Percentiles rank a stretch among this genome's conserved stretches.
Evolutionary conservation across 2,888 invertebrate species (phyloP).

Genomic region (Ditylenchus weischeri): DNA sequence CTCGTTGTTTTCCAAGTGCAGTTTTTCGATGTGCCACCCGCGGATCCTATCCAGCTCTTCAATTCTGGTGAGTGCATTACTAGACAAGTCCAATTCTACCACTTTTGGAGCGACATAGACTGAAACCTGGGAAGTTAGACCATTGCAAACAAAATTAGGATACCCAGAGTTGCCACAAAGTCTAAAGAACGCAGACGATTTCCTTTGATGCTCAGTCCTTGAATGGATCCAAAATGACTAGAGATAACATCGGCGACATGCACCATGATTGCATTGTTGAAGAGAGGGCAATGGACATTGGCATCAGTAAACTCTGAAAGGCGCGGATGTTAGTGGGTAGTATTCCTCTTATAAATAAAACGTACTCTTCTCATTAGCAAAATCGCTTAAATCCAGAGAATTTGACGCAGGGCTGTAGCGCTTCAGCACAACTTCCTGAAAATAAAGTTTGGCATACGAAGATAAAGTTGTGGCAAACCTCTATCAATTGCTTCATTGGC

Average conservation of each 20-base stretch:
- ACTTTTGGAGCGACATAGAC: conserved; percentile 46
- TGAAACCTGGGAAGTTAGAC: too few species aligned
- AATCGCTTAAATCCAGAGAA: conserved; percentile 48
- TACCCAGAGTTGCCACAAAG: conserved; percentile 37
- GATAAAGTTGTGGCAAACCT: conserved; percentile 13
- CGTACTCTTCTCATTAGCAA: conserved; percentile 41
- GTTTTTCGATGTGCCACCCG: conserved; percentile 43
- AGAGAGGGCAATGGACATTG: conserved; percentile 39
- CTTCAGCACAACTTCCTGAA: conserved; percentile 42
- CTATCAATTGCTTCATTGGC: conserved; percentile 27
- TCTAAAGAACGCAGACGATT: conserved; percentile 49
- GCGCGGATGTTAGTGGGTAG: background rate
- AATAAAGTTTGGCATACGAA: too few species aligned
- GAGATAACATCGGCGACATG: conserved; percentile 46
- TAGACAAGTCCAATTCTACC: conserved; percentile 48
- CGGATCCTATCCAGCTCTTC: conserved; percentile 45
- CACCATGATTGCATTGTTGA: conserved; percentile 52
- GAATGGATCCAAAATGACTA: conserved; percentile 42
- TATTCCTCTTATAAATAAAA: background rate
- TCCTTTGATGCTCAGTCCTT: conserved; percentile 43
- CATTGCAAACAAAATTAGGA: too few species aligned
- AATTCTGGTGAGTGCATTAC: conserved; percentile 47
- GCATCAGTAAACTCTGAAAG: conserved; percentile 7
- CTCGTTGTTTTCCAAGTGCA: conserved; percentile 55
- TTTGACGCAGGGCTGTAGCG: conserved; percentile 41